Base-by-base conservation (phyloP, 2,888 invertebrate genomes). In the Mantis religiosa region DNA sequence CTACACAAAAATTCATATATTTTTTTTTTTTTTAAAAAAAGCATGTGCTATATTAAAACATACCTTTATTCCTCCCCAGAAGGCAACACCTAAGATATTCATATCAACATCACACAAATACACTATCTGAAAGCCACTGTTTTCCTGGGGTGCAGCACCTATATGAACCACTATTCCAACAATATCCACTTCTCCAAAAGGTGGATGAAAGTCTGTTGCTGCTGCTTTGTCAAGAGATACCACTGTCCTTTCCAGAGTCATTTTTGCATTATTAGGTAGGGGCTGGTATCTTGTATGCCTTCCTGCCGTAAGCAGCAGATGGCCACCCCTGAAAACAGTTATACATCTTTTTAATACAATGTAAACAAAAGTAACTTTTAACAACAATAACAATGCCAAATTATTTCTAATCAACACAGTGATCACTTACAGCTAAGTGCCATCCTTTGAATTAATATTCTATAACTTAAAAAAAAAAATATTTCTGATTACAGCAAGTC, bases 161-260 rank as follows among this genome's bases (percentile, higher is more conserved):
- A 96, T 93, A 89, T 94, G 92, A 34, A 96, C 94, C 82, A 97
- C 94, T 3, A 97, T 91, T 2, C 97, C 97, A 7, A 96, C 94
- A 15, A 96, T 95, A 93, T 97, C 97, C 90, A 97, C 94, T 94
- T 97, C 97, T 90, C 95, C 95, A 91, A 95, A 96, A 15, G 92
- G 90, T 7, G 95, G 94, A 89, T 92, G 92, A 90, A 94, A 94
- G 83, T 91, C 92, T 28, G 91, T 87, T 28, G 92, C 91, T 8
- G 91, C 90, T 34, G 95, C 91, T 89, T 95, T 94, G 90, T 93
- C 92, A 89, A 96, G 94, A n/a, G 92, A 91, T 54, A 93, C 94
- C 89, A 93, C 89, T 3, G 91, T 82, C 12, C 88, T 85, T 47
- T 83, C 28, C 7, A 15, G 81, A 81, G 54, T 84, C 9, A 34